A percentile compares a stretch with the other conserved stretches of the same genome.
phyloP scores from a whole-genome alignment of 2,797 vertebrate species.

The Lepilemur ruficaudatus region DNA sequence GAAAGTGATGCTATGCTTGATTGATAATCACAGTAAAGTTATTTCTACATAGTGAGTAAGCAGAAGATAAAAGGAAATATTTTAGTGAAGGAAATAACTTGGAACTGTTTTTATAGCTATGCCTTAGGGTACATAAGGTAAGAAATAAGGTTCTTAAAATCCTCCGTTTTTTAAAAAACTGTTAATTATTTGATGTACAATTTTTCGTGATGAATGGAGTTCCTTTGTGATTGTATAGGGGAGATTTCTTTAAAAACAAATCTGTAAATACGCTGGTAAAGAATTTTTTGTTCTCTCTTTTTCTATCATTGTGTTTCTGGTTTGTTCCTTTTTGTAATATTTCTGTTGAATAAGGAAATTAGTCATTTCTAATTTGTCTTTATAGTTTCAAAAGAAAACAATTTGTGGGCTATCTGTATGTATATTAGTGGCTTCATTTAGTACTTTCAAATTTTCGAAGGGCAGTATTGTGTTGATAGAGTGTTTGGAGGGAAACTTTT shows the following conservation, averaged over 20 bases:
- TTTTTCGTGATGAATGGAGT: conserved; percentile 60
- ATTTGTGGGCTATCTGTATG: not conserved
- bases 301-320: conserved; percentile 35
- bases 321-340: conserved; percentile 43
- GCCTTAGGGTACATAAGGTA: not conserved
- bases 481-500: not conserved
- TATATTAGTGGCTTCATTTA: not conserved
- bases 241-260: not conserved
- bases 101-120: not conserved
- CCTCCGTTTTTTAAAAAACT: conserved; percentile 11
- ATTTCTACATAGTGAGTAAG: not conserved
- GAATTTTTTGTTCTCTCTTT: not conserved
- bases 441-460: conserved; percentile 45
- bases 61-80: not conserved
- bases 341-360: conserved; percentile 21
- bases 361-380: conserved; percentile 40
- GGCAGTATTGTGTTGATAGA: not conserved
- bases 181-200: conserved; percentile 2
- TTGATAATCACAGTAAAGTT: not conserved
- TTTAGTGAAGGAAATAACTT: conserved; percentile 7
- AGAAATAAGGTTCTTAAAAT: conserved; percentile 15
- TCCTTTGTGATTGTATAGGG: conserved; percentile 68
- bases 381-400: conserved; percentile 27
- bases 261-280: conserved; percentile 18
- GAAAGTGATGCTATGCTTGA: not conserved